Percentiles rank a stretch among this genome's conserved stretches.
These are phyloP conservation scores for Pheosia tremula DNA, from an alignment of 2,888 invertebrate species.

Conservation along the genomic window DNA sequence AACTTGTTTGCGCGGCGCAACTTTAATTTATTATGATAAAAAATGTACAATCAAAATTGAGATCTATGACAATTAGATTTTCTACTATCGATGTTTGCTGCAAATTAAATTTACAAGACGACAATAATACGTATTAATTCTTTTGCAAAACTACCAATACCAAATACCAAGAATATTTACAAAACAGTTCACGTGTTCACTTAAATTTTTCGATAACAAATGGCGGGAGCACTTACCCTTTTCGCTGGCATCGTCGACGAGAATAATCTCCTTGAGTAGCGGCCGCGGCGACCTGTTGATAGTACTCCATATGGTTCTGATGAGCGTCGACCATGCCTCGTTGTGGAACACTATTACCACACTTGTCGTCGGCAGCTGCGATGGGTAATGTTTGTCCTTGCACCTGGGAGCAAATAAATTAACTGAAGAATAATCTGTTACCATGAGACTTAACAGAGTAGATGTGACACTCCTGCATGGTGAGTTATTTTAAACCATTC, in stretches of 20 bases:
- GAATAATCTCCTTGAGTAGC: slow-evolving; percentile 96
- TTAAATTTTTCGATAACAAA: not conserved
- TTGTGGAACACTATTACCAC: slow-evolving; percentile 99
- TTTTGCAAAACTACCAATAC: too few species aligned
- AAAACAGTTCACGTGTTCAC: too few species aligned
- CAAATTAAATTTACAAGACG: not conserved
- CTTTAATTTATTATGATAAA: not conserved
- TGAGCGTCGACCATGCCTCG: slow-evolving; percentile 98
- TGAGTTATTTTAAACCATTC: too few species aligned
- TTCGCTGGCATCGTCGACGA: slow-evolving; percentile 99
- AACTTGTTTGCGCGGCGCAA: slow-evolving; percentile 2
- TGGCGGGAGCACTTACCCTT: slow-evolving; percentile 85
- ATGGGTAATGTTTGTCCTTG: slow-evolving; percentile 90
- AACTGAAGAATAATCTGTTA: not conserved
- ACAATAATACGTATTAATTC: too few species aligned
- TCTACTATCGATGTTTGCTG: not conserved
- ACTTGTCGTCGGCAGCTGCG: slow-evolving; percentile 94
- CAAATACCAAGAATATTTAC: too few species aligned
- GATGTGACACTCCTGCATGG: too few species aligned
- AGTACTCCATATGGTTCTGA: slow-evolving; percentile 98
- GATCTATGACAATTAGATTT: not conserved
- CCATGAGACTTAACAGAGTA: not conserved
- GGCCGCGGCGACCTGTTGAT: slow-evolving; percentile 96
- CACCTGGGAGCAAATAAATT: slow-evolving; percentile 82
- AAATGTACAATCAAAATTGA: not conserved